Evolutionary conservation across 1,140 invertebrate genomes (phyloP), one percentile per base, ranked within the genome.

Genomic region (Paramacrobiotus metropolitanus): DNA sequence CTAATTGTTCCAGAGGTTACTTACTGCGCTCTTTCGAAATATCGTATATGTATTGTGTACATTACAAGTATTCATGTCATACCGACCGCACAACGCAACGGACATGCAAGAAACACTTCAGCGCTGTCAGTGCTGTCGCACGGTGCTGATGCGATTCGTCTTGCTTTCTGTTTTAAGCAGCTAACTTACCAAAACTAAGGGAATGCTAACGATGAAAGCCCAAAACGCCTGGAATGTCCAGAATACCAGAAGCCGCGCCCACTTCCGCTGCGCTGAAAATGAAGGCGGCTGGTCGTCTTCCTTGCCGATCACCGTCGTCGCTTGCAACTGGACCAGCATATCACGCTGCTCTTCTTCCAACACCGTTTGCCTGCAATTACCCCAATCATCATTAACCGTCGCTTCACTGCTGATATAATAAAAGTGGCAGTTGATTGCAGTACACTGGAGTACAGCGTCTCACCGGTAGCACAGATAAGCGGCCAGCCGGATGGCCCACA

Each of bases 101-200:
- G n/a, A n/a, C n/a, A n/a, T n/a, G n/a, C n/a, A n/a, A n/a, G n/a
- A n/a, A n/a, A n/a, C n/a, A n/a, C n/a, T n/a, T n/a, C n/a, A n/a
- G n/a, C n/a, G n/a, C n/a, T n/a, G n/a, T n/a, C n/a, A n/a, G n/a
- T n/a, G n/a, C n/a, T n/a, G n/a, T n/a, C n/a, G n/a, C n/a, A n/a
- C n/a, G n/a, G n/a, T n/a, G n/a, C n/a, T n/a, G n/a, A n/a, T n/a
- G n/a, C n/a, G n/a, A n/a, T n/a, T n/a, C n/a, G n/a, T n/a, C n/a
- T n/a, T n/a, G n/a, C n/a, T n/a, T n/a, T n/a, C n/a, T n/a, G n/a
- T n/a, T n/a, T n/a, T n/a, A n/a, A n/a, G n/a, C n/a, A n/a, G n/a
- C n/a, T n/a, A 87, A 87, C 72, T 92, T 92, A 89, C 83, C 60
- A 90, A 85, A 55, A 91, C 89, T 20, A 91, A 86, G 29, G 87